Evolutionary conservation across 2,797 vertebrate genomes (phyloP).

Genomic region (Melopsittacus undulatus): DNA sequence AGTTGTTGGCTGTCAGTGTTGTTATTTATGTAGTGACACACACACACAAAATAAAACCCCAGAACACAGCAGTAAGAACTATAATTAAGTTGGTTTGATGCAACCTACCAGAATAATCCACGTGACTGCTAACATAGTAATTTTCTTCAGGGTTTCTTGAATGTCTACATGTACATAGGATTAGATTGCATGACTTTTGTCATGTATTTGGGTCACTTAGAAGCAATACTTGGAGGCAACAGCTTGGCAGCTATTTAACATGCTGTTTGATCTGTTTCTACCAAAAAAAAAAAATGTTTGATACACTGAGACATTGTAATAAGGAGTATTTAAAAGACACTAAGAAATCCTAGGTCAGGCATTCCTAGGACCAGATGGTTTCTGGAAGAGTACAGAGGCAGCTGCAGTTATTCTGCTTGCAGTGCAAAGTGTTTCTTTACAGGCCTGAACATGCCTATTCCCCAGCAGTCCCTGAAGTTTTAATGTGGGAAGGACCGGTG

Average conservation of each 20-base stretch:
- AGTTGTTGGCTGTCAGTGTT: background rate
- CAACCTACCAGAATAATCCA: background rate
- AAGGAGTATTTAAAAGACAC: background rate
- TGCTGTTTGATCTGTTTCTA: background rate
- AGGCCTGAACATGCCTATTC: background rate
- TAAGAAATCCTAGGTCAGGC: background rate
- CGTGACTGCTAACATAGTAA: accelerated
- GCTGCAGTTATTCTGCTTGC: background rate
- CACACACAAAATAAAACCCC: background rate
- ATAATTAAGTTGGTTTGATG: background rate
- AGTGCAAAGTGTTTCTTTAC: background rate
- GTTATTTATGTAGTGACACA: background rate
- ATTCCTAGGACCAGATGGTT: background rate
- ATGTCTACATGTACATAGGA: background rate
- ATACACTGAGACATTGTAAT: background rate
- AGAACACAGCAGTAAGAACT: background rate
- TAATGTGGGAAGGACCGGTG: background rate
- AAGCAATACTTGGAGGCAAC: background rate
- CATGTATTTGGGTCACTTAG: background rate
- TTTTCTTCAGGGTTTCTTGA: background rate
- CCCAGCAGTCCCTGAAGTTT: background rate
- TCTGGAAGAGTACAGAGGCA: background rate
- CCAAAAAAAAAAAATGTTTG: background rate
- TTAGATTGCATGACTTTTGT: background rate
- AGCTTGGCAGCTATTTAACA: background rate